Evolutionary conservation across 2,797 vertebrate genomes (phyloP).

Genomic region (Perodicticus potto): DNA sequence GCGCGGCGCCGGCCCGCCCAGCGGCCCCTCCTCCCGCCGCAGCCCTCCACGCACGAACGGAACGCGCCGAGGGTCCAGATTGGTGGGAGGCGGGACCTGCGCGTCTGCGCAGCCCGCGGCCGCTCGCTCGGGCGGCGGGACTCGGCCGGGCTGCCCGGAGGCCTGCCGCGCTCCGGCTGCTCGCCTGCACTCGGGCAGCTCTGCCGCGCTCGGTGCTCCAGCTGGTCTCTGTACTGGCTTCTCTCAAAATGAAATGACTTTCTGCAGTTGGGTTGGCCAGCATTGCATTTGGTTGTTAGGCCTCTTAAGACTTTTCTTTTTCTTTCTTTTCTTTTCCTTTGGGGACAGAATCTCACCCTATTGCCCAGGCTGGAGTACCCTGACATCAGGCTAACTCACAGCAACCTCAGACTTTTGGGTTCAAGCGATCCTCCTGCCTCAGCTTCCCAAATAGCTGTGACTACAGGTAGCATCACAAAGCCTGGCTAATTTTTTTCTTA

Average conservation of each 20-base stretch:
- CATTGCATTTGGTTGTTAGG: background rate
- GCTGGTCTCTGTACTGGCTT: background rate
- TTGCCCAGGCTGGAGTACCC: too few relatives aligned
- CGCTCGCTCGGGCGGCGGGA: background rate
- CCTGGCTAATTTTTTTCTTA: too few relatives aligned
- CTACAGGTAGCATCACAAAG: too few relatives aligned
- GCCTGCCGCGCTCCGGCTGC: background rate
- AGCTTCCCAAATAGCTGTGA: too few relatives aligned
- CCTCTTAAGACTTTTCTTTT: background rate
- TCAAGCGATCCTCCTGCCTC: too few relatives aligned
- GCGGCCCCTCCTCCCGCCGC: background rate
- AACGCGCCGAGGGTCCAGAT: conserved; percentile 86
- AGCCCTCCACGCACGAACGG: conserved; percentile 80
- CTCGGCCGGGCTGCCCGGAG: background rate
- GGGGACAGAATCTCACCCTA: too few relatives aligned
- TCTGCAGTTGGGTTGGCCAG: background rate
- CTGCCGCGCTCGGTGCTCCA: too few relatives aligned
- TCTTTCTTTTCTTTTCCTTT: too few relatives aligned
- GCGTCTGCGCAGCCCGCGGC: conserved; percentile 55
- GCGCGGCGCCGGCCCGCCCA: conserved; percentile 61
- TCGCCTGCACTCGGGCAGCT: background rate
- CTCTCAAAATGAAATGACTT: background rate
- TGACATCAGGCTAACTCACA: too few relatives aligned
- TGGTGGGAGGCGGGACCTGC: conserved; percentile 78
- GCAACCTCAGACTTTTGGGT: too few relatives aligned